Percentiles rank a stretch among this genome's conserved stretches.
These are phyloP conservation scores for Heliconius erato DNA, from an alignment of 2,888 invertebrate species.

Conservation along the genomic window DNA sequence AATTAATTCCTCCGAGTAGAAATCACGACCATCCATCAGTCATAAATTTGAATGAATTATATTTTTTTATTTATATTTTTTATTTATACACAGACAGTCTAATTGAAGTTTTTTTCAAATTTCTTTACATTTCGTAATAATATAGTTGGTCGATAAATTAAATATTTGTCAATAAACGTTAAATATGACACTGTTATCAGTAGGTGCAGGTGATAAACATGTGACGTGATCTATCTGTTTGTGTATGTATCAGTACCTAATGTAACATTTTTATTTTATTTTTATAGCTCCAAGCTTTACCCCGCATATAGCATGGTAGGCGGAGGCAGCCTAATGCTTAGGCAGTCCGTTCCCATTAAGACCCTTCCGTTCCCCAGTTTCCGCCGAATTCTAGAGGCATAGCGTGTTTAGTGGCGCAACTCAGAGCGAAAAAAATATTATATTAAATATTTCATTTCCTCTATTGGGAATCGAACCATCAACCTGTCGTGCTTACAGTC, in stretches of 20 bases:
- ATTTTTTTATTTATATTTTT: neutral
- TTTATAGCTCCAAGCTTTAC: neutral
- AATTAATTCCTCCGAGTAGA: neutral
- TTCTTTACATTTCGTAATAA: neutral
- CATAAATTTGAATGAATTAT: neutral
- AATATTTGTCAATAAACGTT: conserved; percentile 7
- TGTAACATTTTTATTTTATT: neutral
- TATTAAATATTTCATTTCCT: no score
- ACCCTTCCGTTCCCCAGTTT: neutral
- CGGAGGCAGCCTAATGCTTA: neutral
- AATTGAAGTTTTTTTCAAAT: no score
- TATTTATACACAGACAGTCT: no score
- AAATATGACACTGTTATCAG: conserved; percentile 5
- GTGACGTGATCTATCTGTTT: neutral
- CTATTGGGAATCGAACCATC: no score
- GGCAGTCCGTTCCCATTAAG: neutral
- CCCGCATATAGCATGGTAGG: neutral
- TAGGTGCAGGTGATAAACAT: conserved; percentile 22
- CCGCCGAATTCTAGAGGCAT: neutral
- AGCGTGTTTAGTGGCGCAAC: no score
- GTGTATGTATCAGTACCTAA: neutral
- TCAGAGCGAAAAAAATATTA: no score
- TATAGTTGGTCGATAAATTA: neutral
- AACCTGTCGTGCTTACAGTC: no score
- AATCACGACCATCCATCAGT: neutral